Base-by-base conservation (phyloP, 2,888 invertebrate species). In the Exocentrus adspersus region DNA sequence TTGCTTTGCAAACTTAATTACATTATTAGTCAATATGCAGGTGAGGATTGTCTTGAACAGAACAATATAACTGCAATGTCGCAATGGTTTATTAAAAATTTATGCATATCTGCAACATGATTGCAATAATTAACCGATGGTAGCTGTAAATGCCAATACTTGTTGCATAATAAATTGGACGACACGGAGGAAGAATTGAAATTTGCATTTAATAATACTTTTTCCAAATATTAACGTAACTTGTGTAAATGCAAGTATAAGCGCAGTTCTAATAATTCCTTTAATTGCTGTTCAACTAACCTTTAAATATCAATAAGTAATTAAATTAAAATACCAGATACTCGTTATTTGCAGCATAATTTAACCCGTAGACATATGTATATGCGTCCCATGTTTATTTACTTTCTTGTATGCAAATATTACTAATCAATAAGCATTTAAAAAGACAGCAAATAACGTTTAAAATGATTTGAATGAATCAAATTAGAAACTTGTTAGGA, bases 41-140 rank as follows among this genome's bases (percentile, higher is more conserved):
- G 17, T 19, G 43, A 42, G 10, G 43, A 24, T 43, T 12, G 42
- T 54, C 16, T 16, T 24, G n/a, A n/a, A 28, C 28, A 19, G 16
- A 43, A 45, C 43, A 54, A 42, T 43, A 54, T 43, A 43, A 30
- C 12, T 21, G 53, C 9, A 54, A 21, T 54, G 43, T 54, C 43
- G 54, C 54, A 54, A 54, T 54, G 43, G 28, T 54, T 54, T 54
- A 54, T 43, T 54, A 43, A 54, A 43, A 24, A 43, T 17, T 12
- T 17, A 28, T 54, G 28, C 43, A 21, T 42, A 42, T 41, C 53
- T 42, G 41, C 20, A n/a, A 21, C n/a, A 24, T 42, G 54, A 54
- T 54, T 24, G n/a, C 17, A 54, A 54, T 54, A 43, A 54, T 17
- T 43, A 21, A 43, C 28, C 24, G 10, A 54, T 43, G 54, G 54